A percentile compares a stretch with the other conserved stretches of the same genome.
Evolutionary conservation across 2,888 invertebrate genomes (phyloP).

Genomic region (Chirona hameri): DNA sequence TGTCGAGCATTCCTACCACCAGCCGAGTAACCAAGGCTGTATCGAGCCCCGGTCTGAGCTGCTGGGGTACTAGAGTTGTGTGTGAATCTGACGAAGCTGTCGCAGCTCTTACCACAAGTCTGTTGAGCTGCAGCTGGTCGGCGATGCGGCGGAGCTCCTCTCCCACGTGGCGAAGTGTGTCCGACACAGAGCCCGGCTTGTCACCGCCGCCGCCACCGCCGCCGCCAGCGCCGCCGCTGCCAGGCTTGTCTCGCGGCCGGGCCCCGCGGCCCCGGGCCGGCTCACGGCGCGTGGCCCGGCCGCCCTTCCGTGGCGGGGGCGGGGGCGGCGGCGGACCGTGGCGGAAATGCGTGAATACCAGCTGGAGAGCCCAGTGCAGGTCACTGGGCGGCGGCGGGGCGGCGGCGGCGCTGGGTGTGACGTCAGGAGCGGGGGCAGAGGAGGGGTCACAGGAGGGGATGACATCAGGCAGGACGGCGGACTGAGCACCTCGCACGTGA

Average conservation of each 20-base stretch:
- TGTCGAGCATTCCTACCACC: too few species aligned
- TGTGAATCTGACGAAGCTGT: too few species aligned
- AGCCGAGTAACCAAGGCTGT: too few species aligned
- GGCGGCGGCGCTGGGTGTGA: not conserved
- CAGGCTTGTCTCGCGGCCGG: not conserved
- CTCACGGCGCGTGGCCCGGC: not conserved
- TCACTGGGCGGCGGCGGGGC: not conserved
- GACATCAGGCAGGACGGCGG: not conserved
- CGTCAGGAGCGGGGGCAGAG: not conserved
- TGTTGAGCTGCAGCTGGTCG: not conserved
- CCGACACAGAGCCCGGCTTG: not conserved
- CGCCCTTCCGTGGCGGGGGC: not conserved
- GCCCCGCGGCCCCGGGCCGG: not conserved
- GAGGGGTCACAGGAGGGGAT: not conserved
- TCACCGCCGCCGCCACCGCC: not conserved
- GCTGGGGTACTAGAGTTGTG: too few species aligned
- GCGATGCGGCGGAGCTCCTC: not conserved
- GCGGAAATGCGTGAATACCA: not conserved
- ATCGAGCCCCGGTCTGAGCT: too few species aligned
- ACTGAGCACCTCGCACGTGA: not conserved
- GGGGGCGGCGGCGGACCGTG: not conserved
- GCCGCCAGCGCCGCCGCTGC: not conserved
- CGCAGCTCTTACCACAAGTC: not conserved
- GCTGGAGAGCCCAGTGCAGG: slow-evolving; percentile 3
- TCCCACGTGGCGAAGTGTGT: not conserved